Evolutionary conservation across 2,888 invertebrate genomes (phyloP), one percentile per base, ranked within the genome.

Genomic region (Dioctria rufipes): DNA sequence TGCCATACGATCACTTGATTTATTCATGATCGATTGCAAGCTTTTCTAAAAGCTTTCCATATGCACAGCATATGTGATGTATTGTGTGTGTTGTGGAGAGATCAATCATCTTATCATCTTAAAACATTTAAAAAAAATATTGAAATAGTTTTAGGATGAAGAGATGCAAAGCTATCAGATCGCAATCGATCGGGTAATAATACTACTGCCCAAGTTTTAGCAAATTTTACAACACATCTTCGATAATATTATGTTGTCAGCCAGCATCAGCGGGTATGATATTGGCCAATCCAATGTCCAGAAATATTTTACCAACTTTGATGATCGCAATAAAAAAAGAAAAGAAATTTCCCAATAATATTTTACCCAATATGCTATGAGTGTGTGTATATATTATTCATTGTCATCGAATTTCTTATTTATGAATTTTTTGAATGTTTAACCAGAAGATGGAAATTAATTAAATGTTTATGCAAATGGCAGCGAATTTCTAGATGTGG

Each of bases 381-480:
- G 25, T 25, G 25, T n/a, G 25, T 25, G 25, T 25, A 25, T 25
- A 0, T 25, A 1, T 1, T 25, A 25, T 25, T 73, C 58, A 73
- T 58, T 73, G 73, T 73, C 73, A 73, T 73, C 73, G 13, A 58
- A 25, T 43, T 61, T 60, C 54, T 60, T 42, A 39, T 60, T 42
- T 9, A 60, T 51, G 42, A 73, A 73, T 58, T 73, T n/a, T 25
- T 69, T 51, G 69, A 69, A 69, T 69, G 37, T 69, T 69, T 69
- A 37, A 37, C 69, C 51, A 37, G 51, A 25, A 25, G 25, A 69
- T 51, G 69, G 40, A 51, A 58, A 73, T 73, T 73, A 73, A 73
- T 42, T 58, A 73, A 73, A 73, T 73, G 58, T 73, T 58, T 73
- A 73, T 73, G 73, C 58, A 73, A 73, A 73, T 73, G 58, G 73